These are phyloP conservation scores for Nematostella vectensis DNA, from an alignment of 92 coral and sea anemone genomes.

Conservation along the genomic window DNA sequence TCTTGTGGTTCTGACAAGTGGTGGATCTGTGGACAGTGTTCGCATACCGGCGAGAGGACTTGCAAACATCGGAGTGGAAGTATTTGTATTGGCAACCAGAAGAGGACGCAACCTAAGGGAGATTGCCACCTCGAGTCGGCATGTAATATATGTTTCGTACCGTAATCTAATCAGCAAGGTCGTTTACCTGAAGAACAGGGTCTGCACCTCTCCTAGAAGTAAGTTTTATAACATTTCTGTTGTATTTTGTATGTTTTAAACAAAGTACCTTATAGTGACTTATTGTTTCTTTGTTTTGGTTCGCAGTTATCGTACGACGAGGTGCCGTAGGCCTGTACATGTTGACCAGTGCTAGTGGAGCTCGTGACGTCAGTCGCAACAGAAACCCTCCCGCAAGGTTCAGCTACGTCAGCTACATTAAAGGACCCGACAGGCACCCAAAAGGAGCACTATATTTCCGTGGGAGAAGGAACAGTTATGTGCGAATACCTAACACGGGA, in stretches of 20 bases:
- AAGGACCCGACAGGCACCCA: constrained; percentile 30
- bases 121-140: constrained; percentile 3
- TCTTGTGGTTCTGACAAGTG: constrained; percentile 32
- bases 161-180: background rate
- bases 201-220: constrained; percentile 29
- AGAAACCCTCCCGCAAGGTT: constrained; percentile 39
- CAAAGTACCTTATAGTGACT: too few species aligned
- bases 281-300: too few species aligned
- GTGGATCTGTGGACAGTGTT: constrained; percentile 29
- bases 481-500: constrained; percentile 37
- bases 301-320: constrained; percentile 22
- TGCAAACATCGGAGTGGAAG: constrained; percentile 17
- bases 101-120: background rate
- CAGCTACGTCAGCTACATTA: constrained; percentile 25
- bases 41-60: constrained; percentile 17
- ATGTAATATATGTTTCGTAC: constrained; percentile 10
- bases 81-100: constrained; percentile 21
- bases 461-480: constrained; percentile 39
- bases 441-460: constrained; percentile 37
- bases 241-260: background rate
- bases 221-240: too few species aligned
- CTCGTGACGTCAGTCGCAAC: constrained; percentile 27
- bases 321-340: constrained; percentile 45
- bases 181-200: background rate
- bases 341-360: constrained; percentile 28